These are phyloP conservation scores for Heliconius cydno DNA, from an alignment of 2,888 invertebrate genomes.

Conservation along the genomic window DNA sequence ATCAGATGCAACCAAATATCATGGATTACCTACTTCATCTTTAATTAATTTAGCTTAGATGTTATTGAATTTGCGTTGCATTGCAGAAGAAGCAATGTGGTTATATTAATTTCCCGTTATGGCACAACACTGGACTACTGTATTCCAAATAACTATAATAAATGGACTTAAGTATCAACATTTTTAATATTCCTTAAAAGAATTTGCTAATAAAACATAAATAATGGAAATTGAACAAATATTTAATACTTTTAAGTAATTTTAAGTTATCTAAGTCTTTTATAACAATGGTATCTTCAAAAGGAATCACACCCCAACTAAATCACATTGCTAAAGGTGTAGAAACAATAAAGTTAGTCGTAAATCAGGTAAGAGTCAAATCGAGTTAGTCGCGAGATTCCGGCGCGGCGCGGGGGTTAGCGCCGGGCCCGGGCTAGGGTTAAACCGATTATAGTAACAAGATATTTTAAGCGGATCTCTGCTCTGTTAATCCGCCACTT, in stretches of 20 bases:
- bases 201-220: neutral
- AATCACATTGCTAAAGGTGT: conserved; percentile 18
- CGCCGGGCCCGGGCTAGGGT: conserved; percentile 54
- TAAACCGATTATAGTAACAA: conserved; percentile 78
- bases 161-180: neutral
- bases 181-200: neutral
- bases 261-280: neutral
- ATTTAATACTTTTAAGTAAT: neutral
- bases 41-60: conserved; percentile 63
- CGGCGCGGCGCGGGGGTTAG: conserved; percentile 48
- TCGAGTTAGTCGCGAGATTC: conserved; percentile 61
- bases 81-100: neutral
- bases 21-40: conserved; percentile 60
- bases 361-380: conserved; percentile 67
- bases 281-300: neutral
- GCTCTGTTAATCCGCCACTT: conserved; percentile 50
- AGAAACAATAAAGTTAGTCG: conserved; percentile 26
- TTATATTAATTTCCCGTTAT: neutral
- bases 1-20: conserved; percentile 66
- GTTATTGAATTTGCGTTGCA: conserved; percentile 26
- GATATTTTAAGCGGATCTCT: conserved; percentile 73
- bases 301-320: neutral
- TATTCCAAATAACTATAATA: neutral
- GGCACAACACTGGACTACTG: no score
- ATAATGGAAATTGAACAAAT: neutral